These are phyloP conservation scores for Agriopis aurantiaria DNA, from an alignment of 2,888 invertebrate genomes.

Conservation along the genomic window DNA sequence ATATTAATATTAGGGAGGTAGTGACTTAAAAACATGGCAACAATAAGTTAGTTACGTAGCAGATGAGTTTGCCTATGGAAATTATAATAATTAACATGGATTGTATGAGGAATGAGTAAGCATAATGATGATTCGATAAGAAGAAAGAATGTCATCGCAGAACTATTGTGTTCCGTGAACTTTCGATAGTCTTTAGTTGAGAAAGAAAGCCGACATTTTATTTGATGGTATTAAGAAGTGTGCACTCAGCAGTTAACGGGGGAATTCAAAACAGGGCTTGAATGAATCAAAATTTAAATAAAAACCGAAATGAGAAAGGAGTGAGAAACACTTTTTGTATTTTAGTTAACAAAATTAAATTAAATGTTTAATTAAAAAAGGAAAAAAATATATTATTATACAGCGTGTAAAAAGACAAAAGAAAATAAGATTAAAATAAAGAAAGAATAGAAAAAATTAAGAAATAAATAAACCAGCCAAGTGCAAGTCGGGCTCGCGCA, in stretches of 20 bases:
- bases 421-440: too few relatives aligned
- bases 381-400: too few relatives aligned
- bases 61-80: conserved; percentile 74
- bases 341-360: too few relatives aligned
- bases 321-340: too few relatives aligned
- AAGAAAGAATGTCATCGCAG: conserved; percentile 70
- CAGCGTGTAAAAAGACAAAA: too few relatives aligned
- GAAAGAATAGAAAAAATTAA: too few relatives aligned
- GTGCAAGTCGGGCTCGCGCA: too few relatives aligned
- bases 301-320: too few relatives aligned
- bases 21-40: conserved; percentile 1
- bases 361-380: too few relatives aligned
- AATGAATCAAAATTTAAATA: background rate
- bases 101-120: conserved; percentile 79
- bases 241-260: background rate
- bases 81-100: conserved; percentile 81
- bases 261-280: background rate
- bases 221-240: conserved; percentile 59
- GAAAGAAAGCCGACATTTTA: conserved; percentile 75
- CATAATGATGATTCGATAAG: conserved; percentile 73
- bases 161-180: conserved; percentile 72
- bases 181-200: conserved; percentile 69
- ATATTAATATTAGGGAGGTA: background rate
- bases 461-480: too few relatives aligned
- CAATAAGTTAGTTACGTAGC: conserved; percentile 37